A percentile compares a stretch with the other conserved stretches of the same genome.
These are phyloP conservation scores for Cephus sareptanus DNA, from an alignment of 2,888 invertebrate genomes.

Conservation along the genomic window DNA sequence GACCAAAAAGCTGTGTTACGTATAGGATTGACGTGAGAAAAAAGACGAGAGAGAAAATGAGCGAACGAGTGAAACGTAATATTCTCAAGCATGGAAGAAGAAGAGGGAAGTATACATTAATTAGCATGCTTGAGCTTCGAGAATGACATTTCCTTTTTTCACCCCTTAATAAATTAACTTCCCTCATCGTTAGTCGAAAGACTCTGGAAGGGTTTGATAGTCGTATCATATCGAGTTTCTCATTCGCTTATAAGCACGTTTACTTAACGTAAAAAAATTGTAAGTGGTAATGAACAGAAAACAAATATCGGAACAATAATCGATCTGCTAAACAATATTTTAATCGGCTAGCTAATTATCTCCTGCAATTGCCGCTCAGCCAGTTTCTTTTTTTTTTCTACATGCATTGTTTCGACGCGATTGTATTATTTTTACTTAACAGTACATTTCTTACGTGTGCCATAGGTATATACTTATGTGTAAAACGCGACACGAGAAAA, in stretches of 20 bases:
- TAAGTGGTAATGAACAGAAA: not conserved
- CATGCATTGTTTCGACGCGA: constrained; percentile 19
- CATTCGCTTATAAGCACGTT: not conserved
- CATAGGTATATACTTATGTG: not conserved
- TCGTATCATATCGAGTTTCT: not conserved
- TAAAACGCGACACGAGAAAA: not conserved
- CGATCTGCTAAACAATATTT: not conserved
- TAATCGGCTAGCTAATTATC: not conserved
- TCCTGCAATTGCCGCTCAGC: not conserved
- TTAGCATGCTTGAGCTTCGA: not conserved
- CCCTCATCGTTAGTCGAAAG: not conserved
- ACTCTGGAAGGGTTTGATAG: not conserved
- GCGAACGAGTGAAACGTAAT: not conserved
- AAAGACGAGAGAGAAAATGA: not conserved
- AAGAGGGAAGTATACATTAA: not conserved
- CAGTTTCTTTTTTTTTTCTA: not conserved
- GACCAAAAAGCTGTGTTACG: not conserved
- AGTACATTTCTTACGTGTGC: not conserved
- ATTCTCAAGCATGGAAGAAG: not conserved
- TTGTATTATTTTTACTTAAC: constrained; percentile 29
- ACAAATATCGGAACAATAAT: not conserved
- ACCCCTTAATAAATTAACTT: not conserved
- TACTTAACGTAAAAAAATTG: not conserved
- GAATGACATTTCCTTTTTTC: not conserved
- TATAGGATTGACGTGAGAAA: not conserved